These are phyloP conservation scores for Halcyon senegalensis DNA, from an alignment of 2,113 vertebrate species.

Conservation along the genomic window DNA sequence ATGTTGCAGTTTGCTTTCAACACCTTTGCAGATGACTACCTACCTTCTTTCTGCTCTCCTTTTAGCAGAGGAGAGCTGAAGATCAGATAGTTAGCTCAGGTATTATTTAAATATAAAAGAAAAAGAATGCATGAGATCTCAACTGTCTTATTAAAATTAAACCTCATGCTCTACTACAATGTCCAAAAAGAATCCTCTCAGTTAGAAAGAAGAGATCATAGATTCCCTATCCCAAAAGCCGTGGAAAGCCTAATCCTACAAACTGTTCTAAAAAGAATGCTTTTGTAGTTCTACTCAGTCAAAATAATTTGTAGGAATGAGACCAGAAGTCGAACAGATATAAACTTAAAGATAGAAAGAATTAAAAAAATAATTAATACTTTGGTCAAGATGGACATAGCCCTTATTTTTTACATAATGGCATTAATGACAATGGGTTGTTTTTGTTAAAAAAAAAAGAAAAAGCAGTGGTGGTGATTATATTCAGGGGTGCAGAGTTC, in stretches of 20 bases:
- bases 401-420: not conserved
- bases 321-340: not conserved
- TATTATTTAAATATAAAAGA: not conserved
- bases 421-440: not conserved
- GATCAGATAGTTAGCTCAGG: not conserved
- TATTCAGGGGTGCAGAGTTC: not conserved
- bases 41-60: not conserved
- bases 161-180: not conserved
- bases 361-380: not conserved
- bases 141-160: not conserved
- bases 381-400: not conserved
- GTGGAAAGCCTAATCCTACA: not conserved
- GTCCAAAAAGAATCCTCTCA: not conserved
- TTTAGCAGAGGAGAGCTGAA: not conserved
- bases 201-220: not conserved
- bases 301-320: not conserved
- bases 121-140: not conserved
- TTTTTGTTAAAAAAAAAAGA: not conserved
- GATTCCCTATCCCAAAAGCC: not conserved
- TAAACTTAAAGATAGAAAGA: not conserved
- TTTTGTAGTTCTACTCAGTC: not conserved
- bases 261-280: not conserved
- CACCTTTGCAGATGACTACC: not conserved
- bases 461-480: rapidly evolving
- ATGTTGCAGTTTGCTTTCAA: not conserved